Conservation (phyloP, 2,113 vertebrate genomes). For the Platichthys flesus region DNA sequence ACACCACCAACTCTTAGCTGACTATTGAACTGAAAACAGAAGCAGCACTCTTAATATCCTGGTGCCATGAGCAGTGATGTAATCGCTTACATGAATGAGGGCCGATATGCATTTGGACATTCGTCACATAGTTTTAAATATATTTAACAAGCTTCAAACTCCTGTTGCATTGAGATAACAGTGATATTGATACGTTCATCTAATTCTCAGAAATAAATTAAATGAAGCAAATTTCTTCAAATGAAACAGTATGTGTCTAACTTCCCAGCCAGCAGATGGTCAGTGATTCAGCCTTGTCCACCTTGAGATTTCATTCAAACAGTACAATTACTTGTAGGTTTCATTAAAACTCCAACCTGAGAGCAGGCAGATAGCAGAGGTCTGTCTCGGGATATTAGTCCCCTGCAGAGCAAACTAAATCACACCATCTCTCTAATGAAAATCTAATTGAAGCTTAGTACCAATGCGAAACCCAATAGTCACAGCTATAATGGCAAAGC, state of each 20-base stretch:
- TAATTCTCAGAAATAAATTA: constrained; percentile 14
- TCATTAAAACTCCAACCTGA: constrained; percentile 45
- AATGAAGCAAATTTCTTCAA: constrained; percentile 3
- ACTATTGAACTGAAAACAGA: not conserved
- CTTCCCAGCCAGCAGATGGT: constrained; percentile 5
- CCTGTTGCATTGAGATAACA: not conserved
- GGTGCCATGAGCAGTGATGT: not conserved
- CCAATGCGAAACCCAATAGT: constrained; percentile 49
- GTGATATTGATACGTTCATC: constrained; percentile 6
- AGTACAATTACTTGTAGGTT: constrained; percentile 18
- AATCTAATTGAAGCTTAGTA: constrained; percentile 58
- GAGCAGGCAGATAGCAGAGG: constrained; percentile 14
- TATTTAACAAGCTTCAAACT: not conserved
- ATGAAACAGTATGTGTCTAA: not conserved
- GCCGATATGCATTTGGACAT: not conserved
- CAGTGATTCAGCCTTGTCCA: constrained; percentile 10
- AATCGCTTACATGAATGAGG: too few relatives aligned
- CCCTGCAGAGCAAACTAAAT: constrained; percentile 55
- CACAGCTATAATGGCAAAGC: constrained; percentile 50
- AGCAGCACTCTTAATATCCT: not conserved
- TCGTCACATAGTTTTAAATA: not conserved
- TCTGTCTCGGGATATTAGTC: constrained; percentile 34
- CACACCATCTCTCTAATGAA: constrained; percentile 60
- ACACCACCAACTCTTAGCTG: not conserved
- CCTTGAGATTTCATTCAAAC: constrained; percentile 16